A percentile compares a stretch with the other conserved stretches of the same genome.
Conservation (phyloP, 2,113 vertebrate genomes). For the Proteles cristata region DNA sequence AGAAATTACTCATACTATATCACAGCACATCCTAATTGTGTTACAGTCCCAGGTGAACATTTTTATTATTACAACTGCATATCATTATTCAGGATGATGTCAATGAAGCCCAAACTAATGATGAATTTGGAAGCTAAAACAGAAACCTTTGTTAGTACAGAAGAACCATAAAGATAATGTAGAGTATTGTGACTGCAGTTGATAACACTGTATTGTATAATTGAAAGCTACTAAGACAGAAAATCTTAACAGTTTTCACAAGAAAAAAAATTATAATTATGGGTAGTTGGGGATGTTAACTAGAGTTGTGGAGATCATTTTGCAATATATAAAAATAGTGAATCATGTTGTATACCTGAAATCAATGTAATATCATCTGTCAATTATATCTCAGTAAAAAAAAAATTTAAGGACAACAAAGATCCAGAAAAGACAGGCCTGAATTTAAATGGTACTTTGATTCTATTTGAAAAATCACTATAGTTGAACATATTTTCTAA, state of each 20-base stretch:
- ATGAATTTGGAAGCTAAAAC: not conserved
- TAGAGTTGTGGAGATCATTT: not conserved
- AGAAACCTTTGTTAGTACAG: not conserved
- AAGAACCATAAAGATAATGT: not conserved
- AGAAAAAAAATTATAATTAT: not conserved
- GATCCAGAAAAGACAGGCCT: not conserved
- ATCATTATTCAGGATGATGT: not conserved
- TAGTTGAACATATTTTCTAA: not conserved
- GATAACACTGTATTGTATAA: not conserved
- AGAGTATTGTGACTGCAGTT: not conserved
- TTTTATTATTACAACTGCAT: not conserved
- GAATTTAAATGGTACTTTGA: not conserved
- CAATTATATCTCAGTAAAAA: not conserved
- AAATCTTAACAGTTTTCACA: not conserved
- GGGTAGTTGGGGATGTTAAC: not conserved
- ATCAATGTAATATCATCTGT: not conserved
- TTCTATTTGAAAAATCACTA: not conserved
- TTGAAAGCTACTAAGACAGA: not conserved
- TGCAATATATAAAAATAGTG: not conserved
- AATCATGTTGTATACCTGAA: not conserved
- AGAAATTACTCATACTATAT: not conserved
- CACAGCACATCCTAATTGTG: not conserved
- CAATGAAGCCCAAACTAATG: not conserved
- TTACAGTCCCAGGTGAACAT: not conserved
- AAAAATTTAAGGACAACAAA: not conserved